These are phyloP conservation scores for Ageneiosus marmoratus DNA, from an alignment of 2,113 vertebrate species.

Conservation along the genomic window DNA sequence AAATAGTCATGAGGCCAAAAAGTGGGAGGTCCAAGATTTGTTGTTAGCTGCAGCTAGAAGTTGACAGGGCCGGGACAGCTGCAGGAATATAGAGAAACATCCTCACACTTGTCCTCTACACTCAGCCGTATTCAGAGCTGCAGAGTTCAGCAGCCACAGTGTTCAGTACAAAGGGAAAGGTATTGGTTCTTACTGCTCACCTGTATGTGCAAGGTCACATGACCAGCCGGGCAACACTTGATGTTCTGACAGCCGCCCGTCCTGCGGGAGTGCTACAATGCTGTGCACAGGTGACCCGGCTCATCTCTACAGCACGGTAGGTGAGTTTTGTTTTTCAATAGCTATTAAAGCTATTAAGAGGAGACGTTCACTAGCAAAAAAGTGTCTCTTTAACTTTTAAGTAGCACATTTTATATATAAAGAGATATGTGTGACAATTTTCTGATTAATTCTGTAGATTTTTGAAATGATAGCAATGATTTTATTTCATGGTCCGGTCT, in stretches of 20 bases:
- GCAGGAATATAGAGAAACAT: conserved; percentile 54
- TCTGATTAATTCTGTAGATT: not conserved
- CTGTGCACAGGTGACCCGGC: conserved; percentile 79
- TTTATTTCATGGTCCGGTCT: not conserved
- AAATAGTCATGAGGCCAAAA: conserved; percentile 86
- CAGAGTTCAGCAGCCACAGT: not conserved
- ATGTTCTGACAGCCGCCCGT: conserved; percentile 50
- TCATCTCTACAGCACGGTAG: conserved; percentile 84
- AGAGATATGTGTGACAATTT: not conserved
- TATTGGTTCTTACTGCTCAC: conserved; percentile 20
- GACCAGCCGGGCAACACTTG: conserved; percentile 64
- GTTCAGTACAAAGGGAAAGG: not conserved
- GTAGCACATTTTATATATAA: not conserved
- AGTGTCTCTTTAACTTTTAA: not conserved
- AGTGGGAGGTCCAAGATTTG: conserved; percentile 80
- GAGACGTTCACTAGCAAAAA: not conserved
- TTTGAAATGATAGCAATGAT: not conserved
- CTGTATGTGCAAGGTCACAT: conserved; percentile 66
- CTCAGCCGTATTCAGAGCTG: conserved; percentile 4
- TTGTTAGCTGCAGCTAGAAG: conserved; percentile 85
- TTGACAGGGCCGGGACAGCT: conserved; percentile 80
- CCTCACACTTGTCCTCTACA: conserved; percentile 26
- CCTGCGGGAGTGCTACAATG: conserved; percentile 77
- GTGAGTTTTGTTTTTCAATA: conserved; percentile 58
- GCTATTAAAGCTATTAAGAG: too few relatives aligned